Base-by-base conservation (phyloP, 2,888 invertebrate genomes). In the Drosophila limbata region DNA sequence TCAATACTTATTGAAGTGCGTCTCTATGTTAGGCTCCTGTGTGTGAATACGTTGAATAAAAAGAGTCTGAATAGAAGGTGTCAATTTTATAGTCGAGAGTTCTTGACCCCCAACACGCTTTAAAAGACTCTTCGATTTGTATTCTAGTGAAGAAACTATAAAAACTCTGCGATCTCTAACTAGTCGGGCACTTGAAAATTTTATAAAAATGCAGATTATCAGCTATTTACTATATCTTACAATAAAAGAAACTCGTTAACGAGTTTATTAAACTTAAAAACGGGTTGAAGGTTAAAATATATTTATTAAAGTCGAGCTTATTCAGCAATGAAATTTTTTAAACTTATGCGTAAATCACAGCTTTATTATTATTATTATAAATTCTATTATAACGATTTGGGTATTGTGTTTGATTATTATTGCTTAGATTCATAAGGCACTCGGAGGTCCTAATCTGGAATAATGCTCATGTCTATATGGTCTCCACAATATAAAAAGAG, bases 231-330 rank as follows among this genome's bases (percentile, higher is more conserved):
- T 21, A 37, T 35, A 55, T 40, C 17, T 53, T 28, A 40, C 28
- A 13, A 53, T 28, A 53, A 40, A 37, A 40, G 51, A 51, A 51
- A 1, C n/a, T 21, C 17, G 53, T 8, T 53, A 53, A 42, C 42
- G 55, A 42, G 55, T 31, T 25, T 55, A 31, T 55, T 42, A 42
- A 55, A 44, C 55, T 42, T 55, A 42, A 44, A 55, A 19, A n/a
- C 55, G 5, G 13, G 3, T 55, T 42, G 55, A 55, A 55, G 55
- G 55, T 13, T 55, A 44, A 31, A 55, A 55, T 55, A 42, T 55
- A 33, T 55, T 42, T 44, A 55, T 55, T 31, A 13, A 19, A 25
- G n/a, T 28, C 15, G 25, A 25, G 13, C n/a, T 6, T 45, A 39
- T 10, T 9, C 31, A 9, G 5, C n/a, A 25, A 39, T 52, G 2